These are phyloP conservation scores for Hemiscyllium ocellatum DNA, from an alignment of 2,113 vertebrate species.

Conservation along the genomic window DNA sequence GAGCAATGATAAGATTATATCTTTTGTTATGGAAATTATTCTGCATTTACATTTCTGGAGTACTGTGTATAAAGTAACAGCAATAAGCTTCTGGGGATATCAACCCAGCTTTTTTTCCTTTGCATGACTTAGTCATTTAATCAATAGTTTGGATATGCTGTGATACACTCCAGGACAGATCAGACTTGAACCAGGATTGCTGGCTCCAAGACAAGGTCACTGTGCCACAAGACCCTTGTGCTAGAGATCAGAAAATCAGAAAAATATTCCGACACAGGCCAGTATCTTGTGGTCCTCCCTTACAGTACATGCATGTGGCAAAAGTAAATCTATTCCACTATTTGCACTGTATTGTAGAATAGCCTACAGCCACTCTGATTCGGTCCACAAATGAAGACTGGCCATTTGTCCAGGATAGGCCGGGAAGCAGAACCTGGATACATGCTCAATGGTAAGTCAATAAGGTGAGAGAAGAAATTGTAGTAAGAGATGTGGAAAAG, in stretches of 20 bases:
- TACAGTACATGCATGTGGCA: background rate
- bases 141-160: too few species aligned
- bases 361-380: too few species aligned
- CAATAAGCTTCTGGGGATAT: background rate
- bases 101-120: too few species aligned
- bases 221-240: background rate
- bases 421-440: background rate
- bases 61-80: background rate
- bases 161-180: too few species aligned
- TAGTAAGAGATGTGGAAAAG: background rate
- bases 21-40: slow-evolving; percentile 11
- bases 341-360: background rate
- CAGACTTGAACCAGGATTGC: too few species aligned
- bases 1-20: background rate
- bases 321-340: background rate
- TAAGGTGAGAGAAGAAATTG: background rate
- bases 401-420: background rate
- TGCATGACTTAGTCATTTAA: too few species aligned
- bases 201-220: too few species aligned
- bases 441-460: background rate
- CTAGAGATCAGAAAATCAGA: background rate
- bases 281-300: background rate
- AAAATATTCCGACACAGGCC: background rate
- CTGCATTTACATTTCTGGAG: too few species aligned
- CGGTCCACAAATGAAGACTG: too few species aligned